Base-by-base conservation (phyloP, 2,797 vertebrate species). In the Cyprinella venusta region DNA sequence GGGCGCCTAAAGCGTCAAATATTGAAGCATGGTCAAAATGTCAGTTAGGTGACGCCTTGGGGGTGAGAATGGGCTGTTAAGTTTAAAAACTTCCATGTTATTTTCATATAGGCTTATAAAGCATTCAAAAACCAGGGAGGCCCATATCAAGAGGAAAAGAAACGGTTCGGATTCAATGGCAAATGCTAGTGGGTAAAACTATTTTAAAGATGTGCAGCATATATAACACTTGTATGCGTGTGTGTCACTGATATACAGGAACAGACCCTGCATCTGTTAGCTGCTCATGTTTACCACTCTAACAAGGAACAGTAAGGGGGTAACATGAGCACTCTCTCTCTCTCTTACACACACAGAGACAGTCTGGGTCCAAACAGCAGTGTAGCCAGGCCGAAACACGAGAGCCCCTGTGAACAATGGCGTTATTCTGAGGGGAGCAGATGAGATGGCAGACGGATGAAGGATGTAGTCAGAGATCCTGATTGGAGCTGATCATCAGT, bases 401-500 rank as follows among this genome's bases (percentile, higher is more conserved):
- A 90, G 88, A 89, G 79, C 65, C 80, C 8, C 30, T 52, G 56
- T 70, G 70, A 90, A 91, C 88, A 91, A 91, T 83, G 85, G 79
- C 50, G 70, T 85, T 87, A 90, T 90, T 90, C 88, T 91, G 78
- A 54, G 68, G 45, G 81, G 50, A 78, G 50, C 67, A 74, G 79
- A 85, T 85, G 70, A 85, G 85, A 87, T 86, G 84, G 74, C 65
- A 82, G 64, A 79, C 45, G 69, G 30, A 88, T 85, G 85, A 86
- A 86, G 81, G 76, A 85, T 67, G 81, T 63, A 86, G 79, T 84
- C 71, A 16, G 74, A 71, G 80, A 87, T 87, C 74, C 74, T 75
- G 88, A 87, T 82, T 86, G 83, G 83, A 86, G 82, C 75, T 88
- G 83, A 90, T 88, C 84, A 86, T 78, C 79, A 76, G 69, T 65